Conservation (phyloP, 2,113 vertebrate genomes). For the Eira barbara region DNA sequence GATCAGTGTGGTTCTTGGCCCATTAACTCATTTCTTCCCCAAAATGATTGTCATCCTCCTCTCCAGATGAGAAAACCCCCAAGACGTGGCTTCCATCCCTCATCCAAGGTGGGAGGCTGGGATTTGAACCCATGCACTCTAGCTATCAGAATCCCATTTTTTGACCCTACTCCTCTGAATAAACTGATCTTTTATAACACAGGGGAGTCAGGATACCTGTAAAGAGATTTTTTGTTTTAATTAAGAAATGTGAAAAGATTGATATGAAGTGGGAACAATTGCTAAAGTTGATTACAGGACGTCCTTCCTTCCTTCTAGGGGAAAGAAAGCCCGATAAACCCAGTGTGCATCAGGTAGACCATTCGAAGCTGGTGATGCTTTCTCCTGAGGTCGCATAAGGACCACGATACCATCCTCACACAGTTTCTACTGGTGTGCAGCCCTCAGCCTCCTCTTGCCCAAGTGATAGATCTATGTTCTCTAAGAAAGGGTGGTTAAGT, state of each 20-base stretch:
- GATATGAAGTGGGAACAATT: neutral
- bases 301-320: neutral
- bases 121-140: neutral
- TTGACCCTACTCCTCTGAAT: too few species aligned
- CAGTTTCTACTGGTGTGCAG: accelerated
- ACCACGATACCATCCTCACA: accelerated
- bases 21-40: neutral
- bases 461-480: neutral
- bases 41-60: neutral
- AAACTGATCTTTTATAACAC: neutral
- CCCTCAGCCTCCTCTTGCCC: neutral
- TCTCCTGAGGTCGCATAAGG: neutral
- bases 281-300: neutral
- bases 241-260: neutral
- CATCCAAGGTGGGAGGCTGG: neutral
- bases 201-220: neutral
- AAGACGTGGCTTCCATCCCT: neutral
- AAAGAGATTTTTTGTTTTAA: neutral
- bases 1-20: neutral
- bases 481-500: neutral
- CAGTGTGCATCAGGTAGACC: accelerated
- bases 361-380: neutral
- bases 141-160: neutral
- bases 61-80: neutral
- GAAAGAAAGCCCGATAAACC: neutral